Conservation (phyloP, 2,113 vertebrate species). For the Puma concolor region DNA sequence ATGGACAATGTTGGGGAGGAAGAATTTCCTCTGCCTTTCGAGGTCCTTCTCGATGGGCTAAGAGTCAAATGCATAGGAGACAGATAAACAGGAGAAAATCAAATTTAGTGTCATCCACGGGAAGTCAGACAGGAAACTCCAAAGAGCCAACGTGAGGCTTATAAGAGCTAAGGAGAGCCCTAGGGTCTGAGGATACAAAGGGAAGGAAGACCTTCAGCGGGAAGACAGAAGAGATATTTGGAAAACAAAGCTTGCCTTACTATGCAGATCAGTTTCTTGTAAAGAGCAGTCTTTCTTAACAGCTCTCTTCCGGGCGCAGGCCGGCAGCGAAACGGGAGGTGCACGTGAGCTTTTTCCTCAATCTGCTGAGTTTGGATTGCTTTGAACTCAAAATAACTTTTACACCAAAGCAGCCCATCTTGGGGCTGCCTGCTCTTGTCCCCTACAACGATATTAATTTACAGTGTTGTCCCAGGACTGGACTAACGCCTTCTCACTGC, state of each 20-base stretch:
- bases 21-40: background rate
- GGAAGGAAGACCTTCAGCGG: background rate
- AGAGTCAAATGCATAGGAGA: background rate
- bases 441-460: fast-evolving
- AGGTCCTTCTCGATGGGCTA: background rate
- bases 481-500: background rate
- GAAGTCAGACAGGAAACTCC: background rate
- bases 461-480: background rate
- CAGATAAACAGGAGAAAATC: background rate
- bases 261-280: background rate
- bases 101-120: background rate
- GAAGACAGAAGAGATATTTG: background rate
- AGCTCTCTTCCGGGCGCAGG: background rate
- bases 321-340: background rate
- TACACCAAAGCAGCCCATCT: background rate
- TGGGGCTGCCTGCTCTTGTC: background rate
- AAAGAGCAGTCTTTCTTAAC: background rate
- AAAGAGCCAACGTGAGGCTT: background rate
- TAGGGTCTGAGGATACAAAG: background rate
- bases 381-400: background rate
- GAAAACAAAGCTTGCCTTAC: background rate
- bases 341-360: background rate
- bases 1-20: background rate
- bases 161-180: background rate
- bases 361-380: background rate